Evolutionary conservation across 2,888 invertebrate species (phyloP), one percentile per base, ranked within the genome.

Genomic region (Ormyrus pomaceus): DNA sequence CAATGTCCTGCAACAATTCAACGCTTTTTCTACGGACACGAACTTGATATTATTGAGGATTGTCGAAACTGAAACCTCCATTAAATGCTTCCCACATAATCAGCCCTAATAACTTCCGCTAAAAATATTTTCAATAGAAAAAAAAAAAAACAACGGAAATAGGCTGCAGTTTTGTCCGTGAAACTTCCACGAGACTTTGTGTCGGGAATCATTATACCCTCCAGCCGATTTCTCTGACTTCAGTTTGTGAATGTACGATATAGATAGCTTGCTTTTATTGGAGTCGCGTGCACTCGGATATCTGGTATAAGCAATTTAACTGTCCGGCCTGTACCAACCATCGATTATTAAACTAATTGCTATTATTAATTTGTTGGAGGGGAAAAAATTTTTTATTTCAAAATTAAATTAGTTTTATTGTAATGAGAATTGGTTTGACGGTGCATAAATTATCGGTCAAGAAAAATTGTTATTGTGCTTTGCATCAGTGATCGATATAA

Each of bases 281-380:
- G 9, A 53, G 51, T 56, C 7, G 19, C 50, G 61, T 45, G n/a
- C 19, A 2, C 34, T 34, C 34, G 11, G 34, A 51, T 53, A 56
- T 6, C 53, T 66, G 58, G 51, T 74, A 74, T 46, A 50, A 34
- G 65, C 58, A 50, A 65, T 74, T 66, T 59, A 48, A 45, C 9
- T 10, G 7, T 66, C 10, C 50, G 51, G 2, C 3, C 34, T 4
- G 34, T 34, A 34, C 34, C 0, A 34, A 34, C 34, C 34, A 4
- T 4, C 34, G 34, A 34, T 34, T 34, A 34, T 34, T 4, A 34
- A 34, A 0, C 34, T 34, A 34, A 34, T 34, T 34, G 34, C 4
- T 34, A 34, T 34, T 34, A 34, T 34, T 34, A 34, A 34, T 34
- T 34, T 34, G 34, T 4, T 34, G 1, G 19, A 19, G 34, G 34